Conservation (phyloP, 1,140 invertebrate genomes). For the Nebria ingens region DNA sequence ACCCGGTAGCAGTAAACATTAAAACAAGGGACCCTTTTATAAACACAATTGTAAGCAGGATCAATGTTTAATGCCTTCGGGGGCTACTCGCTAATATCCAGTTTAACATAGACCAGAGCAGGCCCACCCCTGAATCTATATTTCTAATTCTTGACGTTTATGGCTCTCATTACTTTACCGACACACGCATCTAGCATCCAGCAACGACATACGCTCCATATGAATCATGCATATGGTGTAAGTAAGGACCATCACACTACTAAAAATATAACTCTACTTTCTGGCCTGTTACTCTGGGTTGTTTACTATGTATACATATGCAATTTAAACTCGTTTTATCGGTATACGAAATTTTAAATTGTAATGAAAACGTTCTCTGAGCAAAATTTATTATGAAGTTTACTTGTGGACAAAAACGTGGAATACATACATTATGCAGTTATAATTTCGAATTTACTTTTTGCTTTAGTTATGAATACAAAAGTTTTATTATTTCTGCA, state of each 20-base stretch:
- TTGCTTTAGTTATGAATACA: too few relatives aligned
- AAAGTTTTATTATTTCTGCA: too few relatives aligned
- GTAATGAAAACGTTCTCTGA: too few relatives aligned
- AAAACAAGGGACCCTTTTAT: background rate
- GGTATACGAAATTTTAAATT: too few relatives aligned
- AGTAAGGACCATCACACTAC: background rate
- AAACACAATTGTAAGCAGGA: background rate
- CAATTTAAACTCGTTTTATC: too few relatives aligned
- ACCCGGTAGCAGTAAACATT: background rate
- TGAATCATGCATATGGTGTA: background rate
- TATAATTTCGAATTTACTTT: too few relatives aligned
- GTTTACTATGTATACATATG: too few relatives aligned
- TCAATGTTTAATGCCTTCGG: constrained; percentile 1
- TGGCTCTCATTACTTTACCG: constrained; percentile 17
- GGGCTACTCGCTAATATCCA: constrained; percentile 10
- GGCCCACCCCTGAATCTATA: constrained; percentile 15
- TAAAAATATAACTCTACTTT: background rate
- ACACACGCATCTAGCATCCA: background rate
- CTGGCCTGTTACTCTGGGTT: too few relatives aligned
- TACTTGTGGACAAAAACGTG: too few relatives aligned
- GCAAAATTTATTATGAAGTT: too few relatives aligned
- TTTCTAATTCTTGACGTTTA: constrained; percentile 20
- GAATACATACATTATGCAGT: too few relatives aligned
- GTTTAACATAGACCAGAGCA: constrained; percentile 10
- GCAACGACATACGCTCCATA: constrained; percentile 1